A percentile compares a stretch with the other conserved stretches of the same genome.
Conservation (phyloP, 2,113 vertebrate genomes). For the Bostrychus sinensis region DNA sequence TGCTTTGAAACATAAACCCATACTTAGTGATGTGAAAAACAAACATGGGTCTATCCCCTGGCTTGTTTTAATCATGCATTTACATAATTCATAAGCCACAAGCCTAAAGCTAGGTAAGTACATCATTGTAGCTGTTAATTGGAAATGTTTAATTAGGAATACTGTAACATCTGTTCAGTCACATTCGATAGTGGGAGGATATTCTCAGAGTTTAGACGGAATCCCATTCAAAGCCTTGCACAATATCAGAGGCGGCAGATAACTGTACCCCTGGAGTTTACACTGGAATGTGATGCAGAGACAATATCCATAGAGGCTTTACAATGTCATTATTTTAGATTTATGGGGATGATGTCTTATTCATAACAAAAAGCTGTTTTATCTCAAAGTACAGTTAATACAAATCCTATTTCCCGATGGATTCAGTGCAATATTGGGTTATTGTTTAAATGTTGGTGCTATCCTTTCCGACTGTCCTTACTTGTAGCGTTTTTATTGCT, state of each 20-base stretch:
- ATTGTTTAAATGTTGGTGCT: neutral
- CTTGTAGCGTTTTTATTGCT: neutral
- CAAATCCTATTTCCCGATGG: neutral
- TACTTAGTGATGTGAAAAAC: neutral
- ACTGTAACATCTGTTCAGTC: neutral
- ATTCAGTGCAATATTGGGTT: neutral
- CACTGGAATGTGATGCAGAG: neutral
- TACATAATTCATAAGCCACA: neutral
- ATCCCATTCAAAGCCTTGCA: neutral
- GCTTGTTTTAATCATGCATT: neutral
- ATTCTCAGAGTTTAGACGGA: neutral
- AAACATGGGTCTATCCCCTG: neutral
- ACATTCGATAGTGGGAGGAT: neutral
- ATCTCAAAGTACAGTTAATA: neutral
- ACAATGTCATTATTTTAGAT: slow-evolving; percentile 6
- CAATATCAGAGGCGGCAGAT: neutral
- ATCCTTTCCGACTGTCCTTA: neutral
- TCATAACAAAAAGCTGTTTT: neutral
- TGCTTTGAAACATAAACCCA: neutral
- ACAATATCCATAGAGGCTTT: neutral
- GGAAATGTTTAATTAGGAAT: neutral
- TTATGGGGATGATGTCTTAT: slow-evolving; percentile 1
- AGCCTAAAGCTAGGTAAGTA: neutral
- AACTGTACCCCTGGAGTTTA: neutral
- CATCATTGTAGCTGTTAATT: neutral